phyloP scores from a whole-genome alignment of 92 coral and sea anemone species.

The Porites lobata region DNA sequence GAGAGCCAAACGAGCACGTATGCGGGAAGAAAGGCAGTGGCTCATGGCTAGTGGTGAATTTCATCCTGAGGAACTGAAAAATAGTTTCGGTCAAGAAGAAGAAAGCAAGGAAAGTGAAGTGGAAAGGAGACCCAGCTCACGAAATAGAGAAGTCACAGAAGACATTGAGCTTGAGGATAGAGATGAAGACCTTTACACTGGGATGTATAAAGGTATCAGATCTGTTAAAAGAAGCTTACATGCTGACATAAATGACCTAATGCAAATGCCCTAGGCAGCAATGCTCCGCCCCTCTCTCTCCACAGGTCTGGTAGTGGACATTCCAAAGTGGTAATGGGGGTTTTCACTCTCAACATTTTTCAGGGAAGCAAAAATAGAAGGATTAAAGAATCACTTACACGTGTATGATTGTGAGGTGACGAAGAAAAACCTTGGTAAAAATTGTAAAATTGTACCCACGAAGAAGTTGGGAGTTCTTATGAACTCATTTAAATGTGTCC shows the following conservation, averaged over 20 bases:
- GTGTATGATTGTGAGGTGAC: too few species aligned
- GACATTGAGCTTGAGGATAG: constrained; percentile 51
- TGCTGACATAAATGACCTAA: neutral
- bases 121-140: constrained; percentile 25
- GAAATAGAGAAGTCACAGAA: constrained; percentile 32
- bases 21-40: constrained; percentile 97
- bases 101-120: constrained; percentile 58
- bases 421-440: too few species aligned
- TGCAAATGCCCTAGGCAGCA: neutral
- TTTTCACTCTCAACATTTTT: too few species aligned
- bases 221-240: neutral
- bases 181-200: constrained; percentile 96
- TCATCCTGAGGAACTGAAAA: constrained; percentile 66
- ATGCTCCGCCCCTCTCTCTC: too few species aligned
- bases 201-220: constrained; percentile 91
- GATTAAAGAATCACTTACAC: too few species aligned
- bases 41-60: constrained; percentile 92
- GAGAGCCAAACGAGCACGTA: constrained; percentile 96
- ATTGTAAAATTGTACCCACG: too few species aligned
- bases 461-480: too few species aligned
- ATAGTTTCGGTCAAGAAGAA: constrained; percentile 64
- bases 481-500: too few species aligned
- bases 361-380: too few species aligned
- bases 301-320: too few species aligned
- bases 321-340: too few species aligned